These are phyloP conservation scores for Portunus trituberculatus DNA, from an alignment of 1,140 invertebrate species.

Conservation along the genomic window DNA sequence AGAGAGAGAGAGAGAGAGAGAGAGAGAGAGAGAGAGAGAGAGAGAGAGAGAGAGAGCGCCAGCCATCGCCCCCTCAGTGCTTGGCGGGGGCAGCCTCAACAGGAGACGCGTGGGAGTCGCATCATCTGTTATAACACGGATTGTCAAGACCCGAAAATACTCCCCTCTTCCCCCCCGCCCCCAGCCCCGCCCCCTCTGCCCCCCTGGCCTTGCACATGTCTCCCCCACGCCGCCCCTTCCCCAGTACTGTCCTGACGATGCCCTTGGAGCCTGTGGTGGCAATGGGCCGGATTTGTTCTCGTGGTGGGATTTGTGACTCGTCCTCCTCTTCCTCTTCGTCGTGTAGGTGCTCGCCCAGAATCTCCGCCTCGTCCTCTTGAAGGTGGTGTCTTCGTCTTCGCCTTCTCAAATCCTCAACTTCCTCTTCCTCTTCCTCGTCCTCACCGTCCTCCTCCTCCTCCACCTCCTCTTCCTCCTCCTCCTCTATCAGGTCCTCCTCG, in stretches of 20 bases:
- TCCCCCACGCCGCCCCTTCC: background rate
- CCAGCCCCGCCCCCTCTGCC: background rate
- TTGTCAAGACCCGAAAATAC: constrained; percentile 66
- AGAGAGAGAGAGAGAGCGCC: background rate
- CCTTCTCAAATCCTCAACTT: constrained; percentile 15
- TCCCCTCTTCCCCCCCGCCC: background rate
- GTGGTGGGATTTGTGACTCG: background rate
- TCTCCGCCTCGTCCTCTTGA: constrained; percentile 14
- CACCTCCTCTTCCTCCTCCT: constrained; percentile 70
- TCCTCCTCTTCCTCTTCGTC: background rate
- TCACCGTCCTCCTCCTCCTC: constrained; percentile 70
- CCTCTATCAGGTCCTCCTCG: constrained; percentile 65
- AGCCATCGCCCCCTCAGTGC: background rate
- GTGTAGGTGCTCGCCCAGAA: constrained; percentile 20
- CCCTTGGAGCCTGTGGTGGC: background rate
- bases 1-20: background rate
- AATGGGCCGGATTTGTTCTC: background rate
- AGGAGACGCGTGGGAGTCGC: constrained; percentile 31
- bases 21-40: background rate
- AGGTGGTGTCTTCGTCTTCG: constrained; percentile 30
- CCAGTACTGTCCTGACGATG: background rate
- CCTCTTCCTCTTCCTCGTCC: constrained; percentile 61
- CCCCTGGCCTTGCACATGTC: background rate
- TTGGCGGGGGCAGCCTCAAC: background rate
- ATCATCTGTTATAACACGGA: constrained; percentile 76